Evolutionary conservation across 1,140 invertebrate genomes (phyloP).

Genomic region (Kradibia gibbosae): DNA sequence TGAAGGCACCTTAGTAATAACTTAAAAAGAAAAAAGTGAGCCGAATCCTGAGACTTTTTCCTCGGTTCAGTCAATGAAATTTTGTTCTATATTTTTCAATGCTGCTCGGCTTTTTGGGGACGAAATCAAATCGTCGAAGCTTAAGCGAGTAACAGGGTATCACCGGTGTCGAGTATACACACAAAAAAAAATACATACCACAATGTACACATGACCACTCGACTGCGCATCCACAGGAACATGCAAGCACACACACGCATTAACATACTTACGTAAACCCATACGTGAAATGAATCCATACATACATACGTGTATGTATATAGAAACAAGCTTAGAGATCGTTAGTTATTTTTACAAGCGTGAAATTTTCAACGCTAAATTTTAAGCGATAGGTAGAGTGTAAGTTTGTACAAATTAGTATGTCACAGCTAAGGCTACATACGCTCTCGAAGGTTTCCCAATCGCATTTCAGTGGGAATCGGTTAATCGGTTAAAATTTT

Average conservation of each 20-base stretch:
- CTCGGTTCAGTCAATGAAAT: constrained; percentile 56
- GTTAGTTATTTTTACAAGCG: constrained; percentile 45
- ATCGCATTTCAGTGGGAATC: not conserved
- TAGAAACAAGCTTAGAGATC: constrained; percentile 32
- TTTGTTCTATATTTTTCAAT: not conserved
- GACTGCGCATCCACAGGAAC: no score
- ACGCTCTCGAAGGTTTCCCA: not conserved
- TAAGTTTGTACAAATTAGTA: constrained; percentile 31
- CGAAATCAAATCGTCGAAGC: not conserved
- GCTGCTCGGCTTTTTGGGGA: constrained; percentile 30
- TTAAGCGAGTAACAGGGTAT: constrained; percentile 30
- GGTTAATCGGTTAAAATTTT: not conserved
- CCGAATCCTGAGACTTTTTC: constrained; percentile 40
- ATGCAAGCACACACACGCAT: no score
- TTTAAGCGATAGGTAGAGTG: not conserved
- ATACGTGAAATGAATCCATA: no score
- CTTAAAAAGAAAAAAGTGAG: constrained; percentile 61
- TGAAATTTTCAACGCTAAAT: constrained; percentile 22
- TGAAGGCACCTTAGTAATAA: constrained; percentile 74
- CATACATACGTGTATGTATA: not conserved
- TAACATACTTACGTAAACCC: no score
- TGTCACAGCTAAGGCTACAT: not conserved
- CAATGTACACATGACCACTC: no score
- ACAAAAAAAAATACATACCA: constrained; percentile 4
- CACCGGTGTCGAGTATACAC: constrained; percentile 5